These are phyloP conservation scores for Macrocentrus cingulum DNA, from an alignment of 1,140 invertebrate species.

Conservation along the genomic window DNA sequence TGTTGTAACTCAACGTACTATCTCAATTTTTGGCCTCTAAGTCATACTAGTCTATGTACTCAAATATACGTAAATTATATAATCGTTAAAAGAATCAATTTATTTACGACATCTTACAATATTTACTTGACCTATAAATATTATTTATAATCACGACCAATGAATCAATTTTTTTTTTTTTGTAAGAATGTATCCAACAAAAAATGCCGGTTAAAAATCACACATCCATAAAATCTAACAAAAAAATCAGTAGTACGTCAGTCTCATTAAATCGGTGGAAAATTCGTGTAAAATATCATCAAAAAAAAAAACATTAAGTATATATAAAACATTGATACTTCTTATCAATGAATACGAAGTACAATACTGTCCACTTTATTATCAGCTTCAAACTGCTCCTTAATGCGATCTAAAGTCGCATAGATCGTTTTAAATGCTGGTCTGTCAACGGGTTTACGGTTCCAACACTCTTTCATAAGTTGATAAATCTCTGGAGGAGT, in stretches of 20 bases:
- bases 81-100: not conserved
- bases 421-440: conserved; percentile 81
- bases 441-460: conserved; percentile 76
- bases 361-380: conserved; percentile 48
- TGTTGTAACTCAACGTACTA: not conserved
- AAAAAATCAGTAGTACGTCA: too few relatives aligned
- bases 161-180: too few relatives aligned
- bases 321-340: not conserved
- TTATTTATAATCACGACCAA: too few relatives aligned
- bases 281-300: too few relatives aligned
- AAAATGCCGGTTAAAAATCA: too few relatives aligned
- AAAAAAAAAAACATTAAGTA: conserved; percentile 5
- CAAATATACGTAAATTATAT: conserved; percentile 7
- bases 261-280: too few relatives aligned
- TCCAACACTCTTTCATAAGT: conserved; percentile 93
- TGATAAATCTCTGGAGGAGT: conserved; percentile 89
- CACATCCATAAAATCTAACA: too few relatives aligned
- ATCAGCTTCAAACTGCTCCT: conserved; percentile 60
- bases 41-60: conserved; percentile 2
- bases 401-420: conserved; percentile 68
- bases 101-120: too few relatives aligned
- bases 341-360: conserved; percentile 48
- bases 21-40: not conserved
- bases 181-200: too few relatives aligned
- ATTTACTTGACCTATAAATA: too few relatives aligned